Evolutionary conservation across 2,797 vertebrate species (phyloP), one percentile per base, ranked within the genome.

Genomic region (Halcyon badia): DNA sequence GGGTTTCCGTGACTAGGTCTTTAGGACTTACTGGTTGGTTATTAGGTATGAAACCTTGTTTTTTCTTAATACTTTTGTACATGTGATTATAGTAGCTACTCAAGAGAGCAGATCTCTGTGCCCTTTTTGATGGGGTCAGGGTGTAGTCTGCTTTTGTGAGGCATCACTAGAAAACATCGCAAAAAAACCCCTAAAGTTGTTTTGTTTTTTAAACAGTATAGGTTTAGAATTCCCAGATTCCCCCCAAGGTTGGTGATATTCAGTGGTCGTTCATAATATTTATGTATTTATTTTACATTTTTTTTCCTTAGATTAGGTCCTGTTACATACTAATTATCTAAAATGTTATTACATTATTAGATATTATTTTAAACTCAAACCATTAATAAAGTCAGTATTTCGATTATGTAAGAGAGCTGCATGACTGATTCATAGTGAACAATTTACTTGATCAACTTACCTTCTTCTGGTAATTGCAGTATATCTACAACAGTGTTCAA

Each of bases 341-440:
- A 90, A 97, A 89, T 49, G 25, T 87, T 83, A 52, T 85, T 91
- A 90, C 42, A 86, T 94, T 75, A 94, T 94, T 94, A 91, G 86
- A 89, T 96, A 79, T 57, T 96, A 94, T 96, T 98, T 96, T 97
- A 83, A 93, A 90, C 66, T 95, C 37, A 69, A 92, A 95, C 58
- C 71, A 94, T 90, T 89, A 97, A 62, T 57, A 91, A 80, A 92
- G 87, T 93, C 54, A 94, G 62, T 92, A 93, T 94, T 96, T 97
- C 90, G 96, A 86, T 96, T 96, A 85, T 85, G 92, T 93, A 81
- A 73, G 41, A 13, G 9, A 88, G 14, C 57, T 96, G 26, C 10
- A 20, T 18, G 22, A 91, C 52, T 75, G 37, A 85, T 71, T 90
- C 44, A 37, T 82, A 86, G 28, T 33, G 41, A 89, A 61, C 24